These are phyloP conservation scores for Lamellibrachia luymesi DNA, from an alignment of 1,140 invertebrate species.

Conservation along the genomic window DNA sequence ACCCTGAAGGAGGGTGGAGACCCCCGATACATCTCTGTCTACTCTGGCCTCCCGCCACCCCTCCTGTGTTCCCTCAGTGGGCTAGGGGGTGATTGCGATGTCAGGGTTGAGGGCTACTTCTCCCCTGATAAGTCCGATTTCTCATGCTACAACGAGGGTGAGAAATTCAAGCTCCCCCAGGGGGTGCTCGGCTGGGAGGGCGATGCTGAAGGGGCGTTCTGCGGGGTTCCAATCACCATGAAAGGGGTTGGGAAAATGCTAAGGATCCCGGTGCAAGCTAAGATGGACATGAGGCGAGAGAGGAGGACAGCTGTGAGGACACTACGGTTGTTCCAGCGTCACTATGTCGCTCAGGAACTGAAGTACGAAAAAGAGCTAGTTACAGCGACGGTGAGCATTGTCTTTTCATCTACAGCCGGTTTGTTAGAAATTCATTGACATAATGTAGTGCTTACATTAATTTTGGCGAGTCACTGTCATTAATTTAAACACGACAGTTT, in stretches of 20 bases:
- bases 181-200: background rate
- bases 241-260: background rate
- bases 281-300: background rate
- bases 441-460: no score
- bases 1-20: background rate
- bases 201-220: background rate
- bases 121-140: background rate
- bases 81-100: background rate
- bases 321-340: background rate
- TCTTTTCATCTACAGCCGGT: background rate
- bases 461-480: no score
- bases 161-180: background rate
- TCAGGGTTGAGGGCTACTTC: background rate
- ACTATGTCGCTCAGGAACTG: background rate
- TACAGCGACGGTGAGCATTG: background rate
- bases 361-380: background rate
- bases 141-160: background rate
- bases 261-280: background rate
- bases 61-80: background rate
- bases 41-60: background rate
- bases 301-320: background rate
- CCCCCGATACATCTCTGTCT: background rate
- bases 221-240: background rate
- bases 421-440: background rate
- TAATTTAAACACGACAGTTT: no score